Evolutionary conservation across 1,140 invertebrate genomes (phyloP).

Genomic region (Pseudomyrmex sp.): DNA sequence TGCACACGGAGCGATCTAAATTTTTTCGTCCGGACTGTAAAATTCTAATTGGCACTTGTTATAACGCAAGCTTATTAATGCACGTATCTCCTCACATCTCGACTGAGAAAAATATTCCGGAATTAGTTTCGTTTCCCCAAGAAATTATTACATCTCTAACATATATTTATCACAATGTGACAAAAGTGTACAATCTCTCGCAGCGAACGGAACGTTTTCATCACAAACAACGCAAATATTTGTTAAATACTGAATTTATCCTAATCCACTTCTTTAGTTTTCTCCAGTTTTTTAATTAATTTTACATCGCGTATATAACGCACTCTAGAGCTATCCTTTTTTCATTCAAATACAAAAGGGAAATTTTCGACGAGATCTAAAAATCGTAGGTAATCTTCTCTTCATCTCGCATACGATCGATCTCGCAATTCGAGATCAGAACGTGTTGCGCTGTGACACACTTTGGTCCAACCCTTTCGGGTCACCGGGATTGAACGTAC

Average conservation of each 20-base stretch:
- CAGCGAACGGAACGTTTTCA: too few species aligned
- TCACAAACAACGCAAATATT: too few species aligned
- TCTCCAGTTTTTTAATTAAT: too few species aligned
- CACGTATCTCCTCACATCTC: neutral
- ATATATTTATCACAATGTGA: too few species aligned
- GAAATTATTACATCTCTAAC: neutral
- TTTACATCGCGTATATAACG: too few species aligned
- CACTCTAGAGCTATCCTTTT: too few species aligned
- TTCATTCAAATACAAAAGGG: neutral
- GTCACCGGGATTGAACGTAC: neutral
- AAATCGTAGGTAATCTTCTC: too few species aligned
- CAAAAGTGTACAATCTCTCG: too few species aligned
- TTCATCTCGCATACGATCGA: slow-evolving; percentile 10
- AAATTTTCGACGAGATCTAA: neutral
- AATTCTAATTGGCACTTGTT: neutral
- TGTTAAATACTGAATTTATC: too few species aligned
- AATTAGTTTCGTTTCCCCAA: neutral
- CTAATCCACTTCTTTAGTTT: too few species aligned
- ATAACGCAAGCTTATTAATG: neutral
- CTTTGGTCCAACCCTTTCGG: too few species aligned
- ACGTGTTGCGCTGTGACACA: neutral
- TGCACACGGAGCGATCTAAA: neutral
- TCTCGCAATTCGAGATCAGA: neutral
- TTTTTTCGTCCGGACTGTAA: neutral
- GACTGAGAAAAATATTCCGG: too few species aligned